These are phyloP conservation scores for Rutpela maculata DNA, from an alignment of 2,888 invertebrate genomes.

Conservation along the genomic window DNA sequence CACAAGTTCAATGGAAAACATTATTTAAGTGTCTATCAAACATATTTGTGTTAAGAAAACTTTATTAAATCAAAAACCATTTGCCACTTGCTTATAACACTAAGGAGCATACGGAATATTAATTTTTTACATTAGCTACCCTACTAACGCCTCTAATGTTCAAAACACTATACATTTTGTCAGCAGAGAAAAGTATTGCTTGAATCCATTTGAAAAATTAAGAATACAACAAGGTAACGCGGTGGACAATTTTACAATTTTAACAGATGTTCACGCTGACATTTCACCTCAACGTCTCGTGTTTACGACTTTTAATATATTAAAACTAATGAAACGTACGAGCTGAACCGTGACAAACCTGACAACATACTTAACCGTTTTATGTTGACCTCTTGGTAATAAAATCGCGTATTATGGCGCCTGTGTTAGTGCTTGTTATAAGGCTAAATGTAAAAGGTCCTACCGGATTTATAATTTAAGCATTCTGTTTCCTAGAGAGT, in stretches of 20 bases:
- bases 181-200: no score
- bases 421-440: conserved; percentile 21
- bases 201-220: not conserved
- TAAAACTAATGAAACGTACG: conserved; percentile 36
- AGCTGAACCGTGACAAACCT: conserved; percentile 24
- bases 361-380: conserved; percentile 23
- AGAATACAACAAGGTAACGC: conserved; percentile 3
- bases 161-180: no score
- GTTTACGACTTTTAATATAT: conserved; percentile 27
- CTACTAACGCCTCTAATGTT: no score
- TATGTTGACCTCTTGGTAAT: conserved; percentile 24
- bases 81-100: no score
- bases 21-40: no score
- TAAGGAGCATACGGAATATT: no score
- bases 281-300: conserved; percentile 1
- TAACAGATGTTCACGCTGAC: conserved; percentile 8
- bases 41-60: no score
- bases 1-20: no score
- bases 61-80: no score
- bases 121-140: no score
- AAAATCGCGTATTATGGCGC: conserved; percentile 25
- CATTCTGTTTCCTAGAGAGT: conserved; percentile 8
- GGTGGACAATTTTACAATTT: conserved; percentile 23
- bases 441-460: conserved; percentile 19
- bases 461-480: conserved; percentile 34